Percentiles rank a stretch among this genome's conserved stretches.
Evolutionary conservation across 64 coral and sea anemone species (phyloP).

Genomic region (Montipora efflorescens): DNA sequence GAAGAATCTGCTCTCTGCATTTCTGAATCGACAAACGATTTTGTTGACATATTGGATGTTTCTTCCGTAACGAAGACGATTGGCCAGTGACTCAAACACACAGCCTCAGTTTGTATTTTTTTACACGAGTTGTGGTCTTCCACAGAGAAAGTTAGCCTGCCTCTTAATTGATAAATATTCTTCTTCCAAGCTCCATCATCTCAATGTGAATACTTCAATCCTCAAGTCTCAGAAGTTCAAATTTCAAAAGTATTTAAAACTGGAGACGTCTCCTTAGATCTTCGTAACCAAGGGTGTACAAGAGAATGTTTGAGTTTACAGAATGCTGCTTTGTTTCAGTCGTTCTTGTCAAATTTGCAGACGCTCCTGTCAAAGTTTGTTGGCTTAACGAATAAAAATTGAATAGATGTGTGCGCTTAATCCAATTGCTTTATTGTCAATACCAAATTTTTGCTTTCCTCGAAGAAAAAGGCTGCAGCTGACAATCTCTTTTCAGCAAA

Average conservation of each 20-base stretch:
- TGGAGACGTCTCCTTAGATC: background rate
- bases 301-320: slow-evolving; percentile 36
- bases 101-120: background rate
- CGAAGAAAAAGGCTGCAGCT: background rate
- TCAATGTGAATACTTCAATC: background rate
- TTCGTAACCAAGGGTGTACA: slow-evolving; percentile 33
- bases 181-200: background rate
- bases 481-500: background rate
- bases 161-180: background rate
- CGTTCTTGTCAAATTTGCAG: background rate
- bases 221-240: background rate
- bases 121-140: no score
- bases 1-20: background rate
- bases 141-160: background rate
- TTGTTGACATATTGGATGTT: background rate
- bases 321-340: slow-evolving; percentile 8
- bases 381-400: background rate
- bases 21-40: background rate
- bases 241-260: background rate
- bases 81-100: background rate
- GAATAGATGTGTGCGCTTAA: background rate
- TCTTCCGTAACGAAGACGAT: background rate
- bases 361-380: slow-evolving; percentile 33
- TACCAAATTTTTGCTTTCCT: background rate
- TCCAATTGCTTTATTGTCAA: slow-evolving; percentile 10